A percentile compares a stretch with the other conserved stretches of the same genome.
These are phyloP conservation scores for Agonopterix subpropinquella DNA, from an alignment of 2,888 invertebrate species.

Conservation along the genomic window DNA sequence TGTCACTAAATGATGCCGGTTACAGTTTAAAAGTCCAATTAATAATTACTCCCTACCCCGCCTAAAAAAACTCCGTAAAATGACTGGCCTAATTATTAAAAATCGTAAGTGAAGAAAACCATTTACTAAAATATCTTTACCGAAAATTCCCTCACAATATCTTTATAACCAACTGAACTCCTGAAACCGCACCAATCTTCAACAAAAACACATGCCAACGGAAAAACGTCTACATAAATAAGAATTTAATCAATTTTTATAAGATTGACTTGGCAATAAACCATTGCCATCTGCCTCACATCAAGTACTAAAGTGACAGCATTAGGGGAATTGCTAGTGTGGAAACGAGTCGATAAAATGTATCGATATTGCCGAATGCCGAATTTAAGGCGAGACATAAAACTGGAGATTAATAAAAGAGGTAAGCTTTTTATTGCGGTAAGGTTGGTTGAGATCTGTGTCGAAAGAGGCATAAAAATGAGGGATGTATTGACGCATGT, in stretches of 20 bases:
- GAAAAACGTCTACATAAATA: not conserved
- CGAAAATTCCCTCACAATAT: no score
- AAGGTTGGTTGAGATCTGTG: not conserved
- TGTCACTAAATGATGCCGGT: no score
- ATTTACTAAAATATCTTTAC: no score
- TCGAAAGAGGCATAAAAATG: no score
- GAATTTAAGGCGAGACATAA: not conserved
- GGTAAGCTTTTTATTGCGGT: not conserved
- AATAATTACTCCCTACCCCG: no score
- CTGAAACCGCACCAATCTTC: not conserved
- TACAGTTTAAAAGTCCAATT: no score
- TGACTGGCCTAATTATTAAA: no score
- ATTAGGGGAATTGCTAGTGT: constrained; percentile 43
- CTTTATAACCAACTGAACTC: not conserved
- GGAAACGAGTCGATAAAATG: constrained; percentile 18
- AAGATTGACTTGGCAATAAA: constrained; percentile 16
- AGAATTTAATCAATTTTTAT: constrained; percentile 28
- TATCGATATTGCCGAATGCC: constrained; percentile 1
- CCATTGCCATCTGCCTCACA: constrained; percentile 15
- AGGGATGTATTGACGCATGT: no score
- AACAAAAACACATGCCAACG: not conserved
- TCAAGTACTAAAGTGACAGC: constrained; percentile 30
- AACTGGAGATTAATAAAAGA: not conserved
- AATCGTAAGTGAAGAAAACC: no score
- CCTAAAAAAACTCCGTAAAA: no score